Percentiles rank a stretch among this genome's conserved stretches.
Conservation (phyloP, 2,888 invertebrate species). For the Diabrotica balteata region DNA sequence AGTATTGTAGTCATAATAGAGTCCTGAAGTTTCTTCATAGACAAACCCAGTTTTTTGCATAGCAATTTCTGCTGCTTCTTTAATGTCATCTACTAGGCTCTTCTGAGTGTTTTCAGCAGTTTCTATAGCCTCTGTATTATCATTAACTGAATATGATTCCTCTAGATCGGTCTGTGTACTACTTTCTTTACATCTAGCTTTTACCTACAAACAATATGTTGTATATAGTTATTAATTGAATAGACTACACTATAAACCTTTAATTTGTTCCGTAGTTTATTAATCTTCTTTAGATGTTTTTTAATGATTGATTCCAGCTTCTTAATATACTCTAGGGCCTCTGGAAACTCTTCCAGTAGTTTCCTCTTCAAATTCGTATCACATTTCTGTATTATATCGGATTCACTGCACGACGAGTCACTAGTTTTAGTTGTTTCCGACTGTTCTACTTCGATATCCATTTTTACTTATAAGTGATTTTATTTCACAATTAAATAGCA, state of each 20-base stretch:
- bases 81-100: constrained; percentile 78
- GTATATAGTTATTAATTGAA: constrained; percentile 10
- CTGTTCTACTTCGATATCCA: constrained; percentile 11
- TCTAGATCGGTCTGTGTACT: constrained; percentile 46
- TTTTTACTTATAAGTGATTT: neutral
- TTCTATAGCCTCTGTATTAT: constrained; percentile 33
- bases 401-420: constrained; percentile 13
- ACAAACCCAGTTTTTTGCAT: constrained; percentile 80
- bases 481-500: neutral
- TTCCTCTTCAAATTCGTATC: constrained; percentile 18
- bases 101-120: constrained; percentile 41
- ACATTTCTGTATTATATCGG: constrained; percentile 31
- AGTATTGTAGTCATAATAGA: constrained; percentile 87
- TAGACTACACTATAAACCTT: constrained; percentile 31
- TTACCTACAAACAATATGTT: constrained; percentile 23
- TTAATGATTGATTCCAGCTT: constrained; percentile 66
- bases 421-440: constrained; percentile 22
- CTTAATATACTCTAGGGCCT: constrained; percentile 66
- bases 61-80: constrained; percentile 77
- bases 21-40: constrained; percentile 84
- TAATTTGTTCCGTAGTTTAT: constrained; percentile 66
- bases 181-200: constrained; percentile 40
- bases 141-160: neutral
- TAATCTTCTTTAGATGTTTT: constrained; percentile 67
- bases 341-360: constrained; percentile 65